A percentile compares a stretch with the other conserved stretches of the same genome.
Conservation (phyloP, 2,888 invertebrate genomes). For the Dasysyrphus tricinctus region DNA sequence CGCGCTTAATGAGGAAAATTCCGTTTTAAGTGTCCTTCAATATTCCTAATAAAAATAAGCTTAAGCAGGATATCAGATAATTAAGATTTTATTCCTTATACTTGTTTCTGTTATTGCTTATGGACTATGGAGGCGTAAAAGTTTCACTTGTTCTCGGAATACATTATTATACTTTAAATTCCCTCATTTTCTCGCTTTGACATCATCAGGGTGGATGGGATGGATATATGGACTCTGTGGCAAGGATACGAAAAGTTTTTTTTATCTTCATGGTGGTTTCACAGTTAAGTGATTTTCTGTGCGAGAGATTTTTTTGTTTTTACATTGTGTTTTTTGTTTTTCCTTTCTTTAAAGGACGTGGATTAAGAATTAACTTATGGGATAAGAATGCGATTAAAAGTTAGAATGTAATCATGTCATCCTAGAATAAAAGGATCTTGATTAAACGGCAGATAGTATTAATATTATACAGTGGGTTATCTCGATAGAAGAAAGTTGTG, state of each 20-base stretch:
- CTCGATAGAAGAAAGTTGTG: too few relatives aligned
- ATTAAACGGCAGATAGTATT: not conserved
- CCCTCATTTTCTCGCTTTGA: slow-evolving; percentile 14
- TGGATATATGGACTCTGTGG: not conserved
- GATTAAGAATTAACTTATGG: not conserved
- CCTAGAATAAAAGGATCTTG: not conserved
- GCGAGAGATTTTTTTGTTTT: slow-evolving; percentile 30
- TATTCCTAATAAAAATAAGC: slow-evolving; percentile 57
- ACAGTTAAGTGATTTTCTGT: slow-evolving; percentile 57
- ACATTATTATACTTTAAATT: slow-evolving; percentile 43
- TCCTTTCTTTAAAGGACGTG: not conserved
- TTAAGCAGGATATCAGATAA: slow-evolving; percentile 50
- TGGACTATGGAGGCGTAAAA: slow-evolving; percentile 36
- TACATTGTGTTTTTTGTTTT: slow-evolving; percentile 32
- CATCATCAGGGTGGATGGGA: slow-evolving; percentile 10
- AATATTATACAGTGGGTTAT: not conserved
- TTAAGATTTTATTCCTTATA: slow-evolving; percentile 55
- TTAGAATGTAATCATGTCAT: not conserved
- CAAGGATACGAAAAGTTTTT: slow-evolving; percentile 18
- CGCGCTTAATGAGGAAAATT: not conserved
- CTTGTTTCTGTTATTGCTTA: slow-evolving; percentile 24
- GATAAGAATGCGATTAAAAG: slow-evolving; percentile 24
- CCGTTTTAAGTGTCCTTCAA: slow-evolving; percentile 15
- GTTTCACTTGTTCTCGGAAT: slow-evolving; percentile 48
- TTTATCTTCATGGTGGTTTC: slow-evolving; percentile 32